A percentile compares a stretch with the other conserved stretches of the same genome.
phyloP scores from a whole-genome alignment of 2,797 vertebrate species.

The Dromococcyx pavoninus region DNA sequence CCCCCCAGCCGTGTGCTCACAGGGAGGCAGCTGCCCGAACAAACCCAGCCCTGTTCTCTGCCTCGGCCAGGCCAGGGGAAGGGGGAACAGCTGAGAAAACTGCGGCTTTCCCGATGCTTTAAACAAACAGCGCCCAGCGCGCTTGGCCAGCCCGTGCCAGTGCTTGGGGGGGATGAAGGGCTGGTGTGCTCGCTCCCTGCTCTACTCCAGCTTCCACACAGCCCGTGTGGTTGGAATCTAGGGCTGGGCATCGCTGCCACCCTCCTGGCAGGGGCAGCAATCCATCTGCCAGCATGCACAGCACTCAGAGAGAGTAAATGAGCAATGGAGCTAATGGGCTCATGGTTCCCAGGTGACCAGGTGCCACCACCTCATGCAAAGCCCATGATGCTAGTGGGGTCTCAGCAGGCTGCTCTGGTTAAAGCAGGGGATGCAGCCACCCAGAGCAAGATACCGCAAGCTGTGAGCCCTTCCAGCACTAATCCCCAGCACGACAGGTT shows the following conservation, averaged over 20 bases:
- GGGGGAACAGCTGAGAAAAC: conserved; percentile 56
- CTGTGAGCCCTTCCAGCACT: background rate
- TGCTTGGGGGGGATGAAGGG: background rate
- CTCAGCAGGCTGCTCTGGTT: background rate
- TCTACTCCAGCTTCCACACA: background rate
- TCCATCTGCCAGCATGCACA: fast-evolving
- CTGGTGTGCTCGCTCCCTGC: background rate
- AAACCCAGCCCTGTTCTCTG: conserved; percentile 69
- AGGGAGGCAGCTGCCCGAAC: conserved; percentile 46
- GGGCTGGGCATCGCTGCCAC: background rate
- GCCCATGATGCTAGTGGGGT: fast-evolving
- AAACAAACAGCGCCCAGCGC: conserved; percentile 19
- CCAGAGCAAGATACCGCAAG: background rate
- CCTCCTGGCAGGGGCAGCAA: background rate
- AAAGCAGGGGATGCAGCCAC: background rate
- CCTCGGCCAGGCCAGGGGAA: background rate
- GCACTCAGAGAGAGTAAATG: fast-evolving
- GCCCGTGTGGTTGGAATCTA: background rate
- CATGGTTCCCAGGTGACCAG: background rate
- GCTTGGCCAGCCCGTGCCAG: background rate
- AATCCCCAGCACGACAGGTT: background rate
- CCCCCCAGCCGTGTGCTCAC: background rate
- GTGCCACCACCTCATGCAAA: background rate
- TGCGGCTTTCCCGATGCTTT: background rate
- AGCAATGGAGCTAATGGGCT: fast-evolving